Conservation (phyloP, 2,888 invertebrate genomes). For the Parthenolecanium corni region DNA sequence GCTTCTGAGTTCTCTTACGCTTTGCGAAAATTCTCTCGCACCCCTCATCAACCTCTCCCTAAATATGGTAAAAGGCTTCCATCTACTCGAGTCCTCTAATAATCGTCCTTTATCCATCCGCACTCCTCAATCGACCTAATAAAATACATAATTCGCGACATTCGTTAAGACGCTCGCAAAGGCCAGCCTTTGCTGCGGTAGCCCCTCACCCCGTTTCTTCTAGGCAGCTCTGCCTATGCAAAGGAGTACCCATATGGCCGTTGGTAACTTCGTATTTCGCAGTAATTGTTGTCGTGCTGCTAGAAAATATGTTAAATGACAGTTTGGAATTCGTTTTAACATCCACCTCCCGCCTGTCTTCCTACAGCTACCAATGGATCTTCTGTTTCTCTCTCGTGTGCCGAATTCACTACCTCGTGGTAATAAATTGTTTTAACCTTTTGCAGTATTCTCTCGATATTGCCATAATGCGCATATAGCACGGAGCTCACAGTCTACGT, state of each 20-base stretch:
- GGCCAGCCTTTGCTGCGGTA: not conserved
- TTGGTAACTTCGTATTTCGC: constrained; percentile 1
- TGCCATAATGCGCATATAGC: too few relatives aligned
- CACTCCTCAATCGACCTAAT: constrained; percentile 3
- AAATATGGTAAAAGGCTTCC: constrained; percentile 10
- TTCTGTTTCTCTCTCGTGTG: too few relatives aligned
- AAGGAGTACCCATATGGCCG: constrained; percentile 1
- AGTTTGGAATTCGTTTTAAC: constrained; percentile 9
- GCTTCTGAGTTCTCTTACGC: too few relatives aligned
- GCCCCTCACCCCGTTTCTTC: too few relatives aligned
- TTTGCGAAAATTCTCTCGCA: not conserved
- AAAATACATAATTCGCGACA: constrained; percentile 24
- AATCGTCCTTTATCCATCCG: constrained; percentile 17
- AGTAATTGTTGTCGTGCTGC: not conserved
- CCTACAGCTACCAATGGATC: too few relatives aligned
- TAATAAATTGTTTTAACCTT: too few relatives aligned
- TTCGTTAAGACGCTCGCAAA: constrained; percentile 16
- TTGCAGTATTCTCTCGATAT: too few relatives aligned
- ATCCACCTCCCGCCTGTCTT: too few relatives aligned
- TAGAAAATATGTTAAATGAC: constrained; percentile 2
- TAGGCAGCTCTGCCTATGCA: too few relatives aligned
- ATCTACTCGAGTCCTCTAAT: constrained; percentile 24
- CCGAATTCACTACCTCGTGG: too few relatives aligned
- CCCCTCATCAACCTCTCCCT: not conserved
- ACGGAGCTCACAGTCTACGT: too few relatives aligned